A percentile compares a stretch with the other conserved stretches of the same genome.
These are phyloP conservation scores for Macrophya annulata DNA, from an alignment of 2,888 invertebrate species.

Conservation along the genomic window DNA sequence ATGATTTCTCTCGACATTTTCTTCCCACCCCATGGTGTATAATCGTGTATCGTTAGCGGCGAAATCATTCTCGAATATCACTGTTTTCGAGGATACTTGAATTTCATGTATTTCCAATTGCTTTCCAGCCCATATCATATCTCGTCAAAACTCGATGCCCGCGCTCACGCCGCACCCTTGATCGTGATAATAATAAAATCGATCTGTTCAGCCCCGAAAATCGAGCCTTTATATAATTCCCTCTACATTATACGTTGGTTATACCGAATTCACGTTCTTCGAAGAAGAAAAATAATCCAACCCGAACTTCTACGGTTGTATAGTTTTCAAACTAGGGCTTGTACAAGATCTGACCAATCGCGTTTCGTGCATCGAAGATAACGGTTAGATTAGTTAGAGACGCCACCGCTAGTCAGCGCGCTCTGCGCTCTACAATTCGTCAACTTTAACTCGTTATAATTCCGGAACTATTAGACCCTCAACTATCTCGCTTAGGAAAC, in stretches of 20 bases:
- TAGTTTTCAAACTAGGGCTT: conserved; percentile 1
- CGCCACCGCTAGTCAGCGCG: conserved; percentile 6
- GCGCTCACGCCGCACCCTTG: not conserved
- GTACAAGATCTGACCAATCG: conserved; percentile 3
- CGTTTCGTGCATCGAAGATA: not conserved
- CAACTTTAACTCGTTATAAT: not conserved
- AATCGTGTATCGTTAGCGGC: not conserved
- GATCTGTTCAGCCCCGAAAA: not conserved
- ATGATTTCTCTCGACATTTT: not conserved
- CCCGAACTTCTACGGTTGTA: not conserved
- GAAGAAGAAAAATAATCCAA: not conserved
- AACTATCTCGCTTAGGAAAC: not conserved
- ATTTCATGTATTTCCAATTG: conserved; percentile 39
- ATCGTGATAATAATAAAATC: not conserved
- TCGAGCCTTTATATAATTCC: not conserved
- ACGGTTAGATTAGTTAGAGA: not conserved
- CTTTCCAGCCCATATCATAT: conserved; percentile 31
- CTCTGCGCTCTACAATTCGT: not conserved
- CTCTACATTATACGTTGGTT: not conserved
- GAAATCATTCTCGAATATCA: conserved; percentile 18
- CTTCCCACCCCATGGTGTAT: not conserved
- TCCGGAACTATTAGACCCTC: not conserved
- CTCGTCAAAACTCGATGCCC: not conserved
- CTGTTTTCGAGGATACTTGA: conserved; percentile 37
- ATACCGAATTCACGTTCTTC: not conserved